Conservation (phyloP, 2,797 vertebrate genomes). For the Gymnodraco acuticeps region DNA sequence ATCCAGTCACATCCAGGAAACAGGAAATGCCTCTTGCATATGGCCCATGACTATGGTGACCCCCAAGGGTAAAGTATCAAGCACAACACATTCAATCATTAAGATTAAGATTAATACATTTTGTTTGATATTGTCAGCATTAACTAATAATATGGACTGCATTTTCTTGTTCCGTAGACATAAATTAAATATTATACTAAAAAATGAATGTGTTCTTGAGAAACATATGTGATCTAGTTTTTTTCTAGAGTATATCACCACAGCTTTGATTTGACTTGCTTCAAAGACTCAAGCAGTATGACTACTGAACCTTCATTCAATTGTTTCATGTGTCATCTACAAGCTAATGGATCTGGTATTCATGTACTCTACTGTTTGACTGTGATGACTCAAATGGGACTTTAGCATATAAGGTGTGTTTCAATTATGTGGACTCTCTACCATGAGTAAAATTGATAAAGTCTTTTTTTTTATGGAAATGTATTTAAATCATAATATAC, state of each 20-base stretch:
- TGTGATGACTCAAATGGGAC: constrained; percentile 6
- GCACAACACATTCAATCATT: constrained; percentile 1
- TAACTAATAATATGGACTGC: constrained; percentile 5
- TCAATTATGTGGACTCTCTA: neutral
- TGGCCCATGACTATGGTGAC: constrained; percentile 37
- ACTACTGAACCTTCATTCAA: constrained; percentile 11
- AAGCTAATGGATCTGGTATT: no score
- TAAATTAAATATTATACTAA: neutral
- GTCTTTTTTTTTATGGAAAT: neutral
- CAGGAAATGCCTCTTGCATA: constrained; percentile 34
- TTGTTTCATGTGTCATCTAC: neutral
- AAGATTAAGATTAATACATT: neutral
- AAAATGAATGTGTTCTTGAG: neutral
- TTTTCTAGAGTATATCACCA: neutral
- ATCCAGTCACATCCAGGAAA: constrained; percentile 23
- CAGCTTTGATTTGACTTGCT: neutral
- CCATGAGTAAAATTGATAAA: neutral
- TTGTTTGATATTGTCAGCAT: neutral
- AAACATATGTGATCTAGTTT: neutral
- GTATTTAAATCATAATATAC: neutral
- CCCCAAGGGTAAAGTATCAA: constrained; percentile 16
- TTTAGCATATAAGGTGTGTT: neutral
- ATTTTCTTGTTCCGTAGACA: constrained; percentile 3
- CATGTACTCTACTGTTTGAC: neutral
- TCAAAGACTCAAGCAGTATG: neutral